A percentile compares a stretch with the other conserved stretches of the same genome.
phyloP scores from a whole-genome alignment of 1,140 invertebrate genomes.

The Atta texana region DNA sequence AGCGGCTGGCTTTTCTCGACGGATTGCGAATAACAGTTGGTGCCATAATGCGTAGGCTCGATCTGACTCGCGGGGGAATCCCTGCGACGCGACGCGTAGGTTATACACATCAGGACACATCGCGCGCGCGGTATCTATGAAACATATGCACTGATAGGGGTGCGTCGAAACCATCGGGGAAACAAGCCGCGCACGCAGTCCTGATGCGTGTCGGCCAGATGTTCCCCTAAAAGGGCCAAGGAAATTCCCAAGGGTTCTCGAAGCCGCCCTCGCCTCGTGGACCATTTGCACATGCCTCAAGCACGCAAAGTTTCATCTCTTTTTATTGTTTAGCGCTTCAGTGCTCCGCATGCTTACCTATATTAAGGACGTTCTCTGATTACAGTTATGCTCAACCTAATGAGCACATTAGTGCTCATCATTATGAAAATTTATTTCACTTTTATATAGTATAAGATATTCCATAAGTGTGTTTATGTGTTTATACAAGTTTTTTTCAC shows the following conservation, averaged over 20 bases:
- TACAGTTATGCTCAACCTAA: too few species aligned
- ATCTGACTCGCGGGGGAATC: constrained; percentile 60
- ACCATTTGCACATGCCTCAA: constrained; percentile 7
- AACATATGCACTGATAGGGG: constrained; percentile 83
- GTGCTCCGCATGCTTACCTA: background rate
- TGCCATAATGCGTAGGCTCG: constrained; percentile 44
- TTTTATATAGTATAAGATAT: too few species aligned
- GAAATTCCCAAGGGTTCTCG: constrained; percentile 80
- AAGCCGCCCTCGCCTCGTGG: constrained; percentile 38
- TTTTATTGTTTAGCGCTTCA: background rate
- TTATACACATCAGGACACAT: constrained; percentile 59
- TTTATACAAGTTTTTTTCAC: too few species aligned
- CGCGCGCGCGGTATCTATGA: constrained; percentile 78
- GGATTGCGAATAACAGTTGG: constrained; percentile 66
- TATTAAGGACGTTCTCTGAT: too few species aligned
- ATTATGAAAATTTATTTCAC: too few species aligned
- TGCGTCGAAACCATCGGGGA: constrained; percentile 72
- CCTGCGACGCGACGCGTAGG: constrained; percentile 45
- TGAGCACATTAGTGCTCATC: too few species aligned
- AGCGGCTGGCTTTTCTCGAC: constrained; percentile 33
- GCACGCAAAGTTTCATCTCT: background rate
- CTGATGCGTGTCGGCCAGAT: constrained; percentile 80
- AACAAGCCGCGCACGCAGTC: constrained; percentile 51
- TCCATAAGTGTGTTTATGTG: too few species aligned
- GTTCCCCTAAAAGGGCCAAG: constrained; percentile 78